These are phyloP conservation scores for Zele albiditarsus DNA, from an alignment of 2,888 invertebrate species.

Conservation along the genomic window DNA sequence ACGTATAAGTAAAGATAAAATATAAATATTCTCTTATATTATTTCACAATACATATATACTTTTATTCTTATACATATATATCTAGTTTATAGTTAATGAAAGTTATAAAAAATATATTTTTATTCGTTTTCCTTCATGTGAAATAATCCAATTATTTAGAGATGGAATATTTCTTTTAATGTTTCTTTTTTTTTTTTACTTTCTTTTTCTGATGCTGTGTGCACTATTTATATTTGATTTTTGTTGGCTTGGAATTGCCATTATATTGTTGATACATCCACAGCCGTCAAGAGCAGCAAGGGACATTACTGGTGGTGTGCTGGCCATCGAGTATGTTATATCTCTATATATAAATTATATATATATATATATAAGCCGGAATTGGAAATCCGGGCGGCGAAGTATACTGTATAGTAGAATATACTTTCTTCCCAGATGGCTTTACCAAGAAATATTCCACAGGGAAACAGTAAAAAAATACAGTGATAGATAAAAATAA, in stretches of 20 bases:
- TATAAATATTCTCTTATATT: too few relatives aligned
- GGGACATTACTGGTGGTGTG: not conserved
- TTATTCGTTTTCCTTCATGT: not conserved
- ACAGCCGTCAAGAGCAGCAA: slow-evolving; percentile 4
- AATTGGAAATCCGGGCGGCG: slow-evolving; percentile 17
- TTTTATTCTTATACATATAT: not conserved
- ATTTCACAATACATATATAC: too few relatives aligned
- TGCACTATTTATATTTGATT: not conserved
- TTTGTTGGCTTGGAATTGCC: slow-evolving; percentile 2
- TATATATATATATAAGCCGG: not conserved
- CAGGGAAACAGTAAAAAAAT: slow-evolving; percentile 10
- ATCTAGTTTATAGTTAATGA: not conserved
- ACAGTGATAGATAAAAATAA: not conserved
- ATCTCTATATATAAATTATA: not conserved
- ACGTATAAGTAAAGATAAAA: not conserved
- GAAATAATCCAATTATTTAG: not conserved
- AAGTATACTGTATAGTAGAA: not conserved
- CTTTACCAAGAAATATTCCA: slow-evolving; percentile 10
- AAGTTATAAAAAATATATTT: not conserved
- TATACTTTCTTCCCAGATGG: not conserved
- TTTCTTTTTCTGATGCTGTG: too few relatives aligned
- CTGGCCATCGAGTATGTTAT: not conserved
- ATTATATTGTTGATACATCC: slow-evolving; percentile 21
- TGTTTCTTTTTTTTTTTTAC: not conserved
- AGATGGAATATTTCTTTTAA: not conserved